Evolutionary conservation across 2,113 vertebrate species (phyloP).

Genomic region (Alligator mississippiensis): DNA sequence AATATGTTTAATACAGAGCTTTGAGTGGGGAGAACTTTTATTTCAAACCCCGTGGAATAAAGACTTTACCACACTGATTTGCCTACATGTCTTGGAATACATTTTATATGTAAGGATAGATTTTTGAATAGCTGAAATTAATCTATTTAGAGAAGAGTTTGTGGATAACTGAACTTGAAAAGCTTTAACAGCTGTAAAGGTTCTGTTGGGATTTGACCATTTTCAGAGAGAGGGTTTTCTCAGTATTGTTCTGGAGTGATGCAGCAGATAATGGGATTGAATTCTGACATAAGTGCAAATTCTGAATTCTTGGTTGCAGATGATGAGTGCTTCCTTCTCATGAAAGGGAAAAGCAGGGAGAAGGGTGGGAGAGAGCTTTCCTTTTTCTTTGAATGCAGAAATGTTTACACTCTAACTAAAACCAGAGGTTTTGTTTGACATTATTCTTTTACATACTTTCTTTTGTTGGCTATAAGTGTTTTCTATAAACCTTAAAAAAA

Average conservation of each 20-base stretch:
- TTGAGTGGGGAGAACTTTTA: background rate
- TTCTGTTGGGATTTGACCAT: conserved; percentile 33
- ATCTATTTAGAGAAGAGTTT: conserved; percentile 43
- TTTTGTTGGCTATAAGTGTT: background rate
- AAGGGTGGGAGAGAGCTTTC: background rate
- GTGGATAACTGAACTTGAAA: conserved; percentile 50
- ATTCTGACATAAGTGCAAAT: conserved; percentile 30
- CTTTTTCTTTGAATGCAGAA: background rate
- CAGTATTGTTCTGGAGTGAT: conserved; percentile 40
- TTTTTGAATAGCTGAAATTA: conserved; percentile 45
- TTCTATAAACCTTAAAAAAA: background rate
- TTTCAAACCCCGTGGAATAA: background rate
- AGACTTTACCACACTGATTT: background rate
- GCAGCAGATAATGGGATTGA: conserved; percentile 66
- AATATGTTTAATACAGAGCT: background rate
- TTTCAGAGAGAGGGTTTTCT: conserved; percentile 54
- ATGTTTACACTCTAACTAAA: background rate
- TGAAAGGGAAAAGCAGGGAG: background rate
- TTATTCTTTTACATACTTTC: background rate
- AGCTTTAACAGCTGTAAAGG: conserved; percentile 47
- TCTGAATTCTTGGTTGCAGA: conserved; percentile 15
- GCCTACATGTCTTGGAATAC: background rate
- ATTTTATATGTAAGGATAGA: background rate
- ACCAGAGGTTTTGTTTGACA: background rate
- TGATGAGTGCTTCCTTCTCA: background rate